Evolutionary conservation across 2,888 invertebrate species (phyloP), one percentile per base, ranked within the genome.

Genomic region (Heliconius sara): DNA sequence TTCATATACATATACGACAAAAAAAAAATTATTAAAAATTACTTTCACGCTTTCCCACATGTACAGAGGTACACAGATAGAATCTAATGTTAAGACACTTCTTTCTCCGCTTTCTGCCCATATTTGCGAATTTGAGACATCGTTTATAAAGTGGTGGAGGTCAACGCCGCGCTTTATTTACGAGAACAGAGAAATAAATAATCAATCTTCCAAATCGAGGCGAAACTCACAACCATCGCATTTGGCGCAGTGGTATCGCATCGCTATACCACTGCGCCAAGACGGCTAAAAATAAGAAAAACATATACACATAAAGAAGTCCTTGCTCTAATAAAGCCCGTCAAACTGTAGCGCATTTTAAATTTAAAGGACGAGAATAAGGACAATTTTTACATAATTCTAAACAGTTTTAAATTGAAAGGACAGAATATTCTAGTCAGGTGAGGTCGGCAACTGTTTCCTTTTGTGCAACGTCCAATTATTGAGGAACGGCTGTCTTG

Each of bases 321-420:
- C 74, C 78, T 79, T 79, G 78, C 74, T 74, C 78, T 57, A 75
- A 79, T 79, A 79, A 79, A 79, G 22, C 27, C 73, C 66, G 67
- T 78, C 74, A 74, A 79, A 79, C 43, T 74, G 43, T 63, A 65
- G 65, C 63, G 43, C 78, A 74, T 68, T 79, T 68, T 76, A 76
- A 68, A 79, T 79, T 76, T 76, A 82, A 83, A 80, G 77, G 74
- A 75, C 78, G 78, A 47, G 78, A 76, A 80, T 83, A 83, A 80
- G 80, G 78, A 82, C 83, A 79, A 71, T 79, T 83, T 83, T 83
- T 80, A 78, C 83, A 82, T 83, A 72, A 79, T 79, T 79, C 76
- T 67, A 76, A 80, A 76, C 68, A 75, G 77, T 65, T 77, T 71
- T 71, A 71, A 72, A 30, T 65, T 47, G 70, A 68, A 78, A 57